Percentiles rank a stretch among this genome's conserved stretches.
Conservation (phyloP, 1,140 invertebrate genomes). For the Oscheius sp. region DNA sequence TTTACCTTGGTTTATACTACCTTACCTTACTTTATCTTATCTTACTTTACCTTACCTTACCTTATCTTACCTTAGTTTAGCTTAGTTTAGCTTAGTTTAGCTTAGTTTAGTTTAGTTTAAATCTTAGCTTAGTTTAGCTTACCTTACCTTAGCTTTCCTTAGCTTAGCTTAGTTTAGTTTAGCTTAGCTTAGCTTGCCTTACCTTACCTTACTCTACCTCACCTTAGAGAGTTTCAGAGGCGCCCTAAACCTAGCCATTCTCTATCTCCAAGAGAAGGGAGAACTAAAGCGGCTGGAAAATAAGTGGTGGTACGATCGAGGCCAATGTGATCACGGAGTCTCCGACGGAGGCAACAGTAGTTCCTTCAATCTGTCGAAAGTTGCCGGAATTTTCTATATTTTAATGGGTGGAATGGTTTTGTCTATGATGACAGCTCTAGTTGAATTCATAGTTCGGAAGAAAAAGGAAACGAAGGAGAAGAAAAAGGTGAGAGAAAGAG, state of each 20-base stretch:
- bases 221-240: slow-evolving; percentile 72
- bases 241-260: slow-evolving; percentile 82
- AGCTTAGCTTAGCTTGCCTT: too few species aligned
- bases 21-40: too few species aligned
- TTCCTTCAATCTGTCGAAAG: slow-evolving; percentile 83
- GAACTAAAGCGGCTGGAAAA: slow-evolving; percentile 83
- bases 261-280: slow-evolving; percentile 86
- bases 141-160: too few species aligned
- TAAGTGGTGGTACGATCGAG: slow-evolving; percentile 84
- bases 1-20: too few species aligned
- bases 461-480: slow-evolving; percentile 29
- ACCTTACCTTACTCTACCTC: too few species aligned
- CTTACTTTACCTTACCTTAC: too few species aligned
- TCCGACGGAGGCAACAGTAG: slow-evolving; percentile 53
- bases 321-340: slow-evolving; percentile 62
- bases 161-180: too few species aligned
- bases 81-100: too few species aligned
- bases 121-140: too few species aligned
- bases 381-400: slow-evolving; percentile 98
- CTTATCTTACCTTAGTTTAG: too few species aligned
- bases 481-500: too few species aligned
- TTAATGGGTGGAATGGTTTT: slow-evolving; percentile 85
- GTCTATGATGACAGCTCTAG: slow-evolving; percentile 68
- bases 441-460: slow-evolving; percentile 33
- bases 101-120: too few species aligned